These are phyloP conservation scores for Teinopalpus imperialis DNA, from an alignment of 2,888 invertebrate genomes.

Conservation along the genomic window DNA sequence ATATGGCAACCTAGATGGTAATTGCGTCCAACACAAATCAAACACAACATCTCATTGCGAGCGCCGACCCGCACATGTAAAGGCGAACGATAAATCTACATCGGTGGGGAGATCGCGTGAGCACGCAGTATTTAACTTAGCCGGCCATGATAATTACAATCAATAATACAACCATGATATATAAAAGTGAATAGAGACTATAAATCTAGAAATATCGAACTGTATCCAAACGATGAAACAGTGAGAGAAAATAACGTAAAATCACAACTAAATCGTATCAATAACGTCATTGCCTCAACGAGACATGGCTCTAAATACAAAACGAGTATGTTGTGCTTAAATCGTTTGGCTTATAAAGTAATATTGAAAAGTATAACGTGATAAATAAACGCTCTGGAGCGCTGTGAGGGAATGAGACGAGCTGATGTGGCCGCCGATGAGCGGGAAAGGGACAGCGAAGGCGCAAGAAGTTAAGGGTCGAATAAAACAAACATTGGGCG, in stretches of 20 bases:
- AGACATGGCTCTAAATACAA: conserved; percentile 9
- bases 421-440: background rate
- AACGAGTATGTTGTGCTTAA: conserved; percentile 29
- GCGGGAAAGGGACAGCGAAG: conserved; percentile 29
- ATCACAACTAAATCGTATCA: background rate
- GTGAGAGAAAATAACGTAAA: background rate
- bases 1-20: conserved; percentile 3
- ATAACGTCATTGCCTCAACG: background rate
- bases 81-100: conserved; percentile 48
- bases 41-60: conserved; percentile 32
- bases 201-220: conserved; percentile 47
- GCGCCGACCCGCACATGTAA: conserved; percentile 28
- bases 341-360: conserved; percentile 25
- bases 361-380: conserved; percentile 50
- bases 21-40: conserved; percentile 23
- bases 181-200: conserved; percentile 56
- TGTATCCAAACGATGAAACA: conserved; percentile 21
- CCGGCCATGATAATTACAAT: conserved; percentile 74
- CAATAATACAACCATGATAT: conserved; percentile 58
- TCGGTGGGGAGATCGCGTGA: conserved; percentile 55
- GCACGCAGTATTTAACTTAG: conserved; percentile 57
- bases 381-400: conserved; percentile 57
- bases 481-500: conserved; percentile 69
- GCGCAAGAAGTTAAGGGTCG: conserved; percentile 52
- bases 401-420: conserved; percentile 36